These are phyloP conservation scores for Thymelicus lineola DNA, from an alignment of 2,888 invertebrate genomes.

Conservation along the genomic window DNA sequence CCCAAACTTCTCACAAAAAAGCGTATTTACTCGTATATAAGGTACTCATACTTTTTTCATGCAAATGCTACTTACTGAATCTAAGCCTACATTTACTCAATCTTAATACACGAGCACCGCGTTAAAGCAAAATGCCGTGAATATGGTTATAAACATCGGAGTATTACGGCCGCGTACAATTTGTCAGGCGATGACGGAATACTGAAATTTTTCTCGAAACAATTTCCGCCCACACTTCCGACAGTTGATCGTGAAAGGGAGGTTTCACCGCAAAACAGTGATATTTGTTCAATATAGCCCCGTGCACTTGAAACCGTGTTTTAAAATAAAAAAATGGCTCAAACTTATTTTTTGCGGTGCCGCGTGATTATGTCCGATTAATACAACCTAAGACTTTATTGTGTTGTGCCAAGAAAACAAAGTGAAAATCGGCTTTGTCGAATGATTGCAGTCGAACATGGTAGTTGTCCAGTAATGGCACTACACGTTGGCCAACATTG, in stretches of 20 bases:
- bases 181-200: constrained; percentile 33
- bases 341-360: no score
- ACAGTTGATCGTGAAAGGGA: constrained; percentile 14
- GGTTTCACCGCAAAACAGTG: background rate
- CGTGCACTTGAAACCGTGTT: background rate
- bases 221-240: constrained; percentile 27
- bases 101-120: background rate
- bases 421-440: no score
- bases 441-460: no score
- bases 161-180: constrained; percentile 30
- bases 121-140: constrained; percentile 21
- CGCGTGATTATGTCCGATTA: no score
- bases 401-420: no score
- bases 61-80: constrained; percentile 19
- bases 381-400: no score
- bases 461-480: no score
- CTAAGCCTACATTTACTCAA: constrained; percentile 11
- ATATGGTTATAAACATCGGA: constrained; percentile 26
- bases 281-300: constrained; percentile 6
- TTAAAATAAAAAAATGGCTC: background rate
- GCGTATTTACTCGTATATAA: no score
- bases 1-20: no score
- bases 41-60: constrained; percentile 5
- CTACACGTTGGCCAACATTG: no score
- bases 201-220: constrained; percentile 34